Conservation (phyloP, 2,888 invertebrate species). For the Microchrysa polita region DNA sequence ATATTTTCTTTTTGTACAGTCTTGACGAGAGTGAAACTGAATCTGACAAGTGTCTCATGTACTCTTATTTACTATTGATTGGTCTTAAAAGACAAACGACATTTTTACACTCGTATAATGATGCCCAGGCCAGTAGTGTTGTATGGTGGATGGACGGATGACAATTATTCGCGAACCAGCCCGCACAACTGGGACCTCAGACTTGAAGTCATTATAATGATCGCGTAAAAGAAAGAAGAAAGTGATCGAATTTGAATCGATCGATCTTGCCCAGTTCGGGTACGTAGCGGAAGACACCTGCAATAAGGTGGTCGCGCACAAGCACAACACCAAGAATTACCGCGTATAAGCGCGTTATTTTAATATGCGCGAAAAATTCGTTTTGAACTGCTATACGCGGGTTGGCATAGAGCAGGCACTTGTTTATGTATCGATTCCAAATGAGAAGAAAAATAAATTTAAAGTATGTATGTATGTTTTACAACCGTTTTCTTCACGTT, state of each 20-base stretch:
- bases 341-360: background rate
- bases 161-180: slow-evolving; percentile 48
- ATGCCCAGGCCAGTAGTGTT: too few relatives aligned
- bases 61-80: slow-evolving; percentile 32
- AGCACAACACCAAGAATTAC: slow-evolving; percentile 21
- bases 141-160: slow-evolving; percentile 6
- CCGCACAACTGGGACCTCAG: too few relatives aligned
- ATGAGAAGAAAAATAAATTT: too few relatives aligned
- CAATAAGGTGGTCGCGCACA: slow-evolving; percentile 14
- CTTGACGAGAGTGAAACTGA: slow-evolving; percentile 48
- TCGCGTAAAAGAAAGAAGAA: slow-evolving; percentile 50
- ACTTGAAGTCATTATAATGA: slow-evolving; percentile 50
- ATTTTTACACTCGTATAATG: slow-evolving; percentile 43
- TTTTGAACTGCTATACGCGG: background rate
- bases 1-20: too few relatives aligned
- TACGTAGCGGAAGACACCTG: slow-evolving; percentile 29
- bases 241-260: slow-evolving; percentile 45
- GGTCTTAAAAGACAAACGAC: slow-evolving; percentile 32
- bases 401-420: slow-evolving; percentile 8
- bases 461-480: too few relatives aligned
- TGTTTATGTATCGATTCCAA: background rate
- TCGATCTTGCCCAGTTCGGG: slow-evolving; percentile 1
- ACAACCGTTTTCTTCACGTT: too few relatives aligned
- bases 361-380: slow-evolving; percentile 41
- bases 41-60: slow-evolving; percentile 47